Evolutionary conservation across 2,797 vertebrate genomes (phyloP).

Genomic region (Borostomias antarcticus): DNA sequence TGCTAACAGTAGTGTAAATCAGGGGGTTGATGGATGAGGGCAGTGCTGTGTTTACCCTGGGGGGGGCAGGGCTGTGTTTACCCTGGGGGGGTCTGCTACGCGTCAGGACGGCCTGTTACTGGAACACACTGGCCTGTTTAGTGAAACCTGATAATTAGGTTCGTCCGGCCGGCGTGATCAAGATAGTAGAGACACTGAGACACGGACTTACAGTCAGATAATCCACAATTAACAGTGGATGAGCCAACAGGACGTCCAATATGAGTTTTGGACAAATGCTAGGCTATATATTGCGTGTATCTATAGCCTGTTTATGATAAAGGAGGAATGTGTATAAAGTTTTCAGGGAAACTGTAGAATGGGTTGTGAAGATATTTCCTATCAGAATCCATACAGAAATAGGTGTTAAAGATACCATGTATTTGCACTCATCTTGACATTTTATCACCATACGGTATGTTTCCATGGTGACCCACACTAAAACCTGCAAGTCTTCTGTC

Average conservation of each 20-base stretch:
- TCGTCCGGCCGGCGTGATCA: constrained; percentile 71
- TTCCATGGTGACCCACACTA: too few relatives aligned
- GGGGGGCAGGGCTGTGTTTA: constrained; percentile 16
- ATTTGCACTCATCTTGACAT: too few relatives aligned
- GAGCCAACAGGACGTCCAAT: constrained; percentile 32
- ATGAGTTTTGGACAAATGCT: constrained; percentile 13
- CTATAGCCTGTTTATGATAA: background rate
- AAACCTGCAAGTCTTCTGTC: too few relatives aligned
- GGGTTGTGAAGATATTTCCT: background rate
- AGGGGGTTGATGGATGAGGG: too few relatives aligned
- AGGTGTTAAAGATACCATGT: background rate
- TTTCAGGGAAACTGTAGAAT: background rate
- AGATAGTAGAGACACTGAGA: constrained; percentile 58
- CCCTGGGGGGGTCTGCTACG: constrained; percentile 38
- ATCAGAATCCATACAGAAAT: background rate
- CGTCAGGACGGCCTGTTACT: constrained; percentile 29
- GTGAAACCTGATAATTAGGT: constrained; percentile 63
- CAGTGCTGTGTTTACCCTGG: constrained; percentile 4
- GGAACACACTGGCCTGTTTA: constrained; percentile 58
- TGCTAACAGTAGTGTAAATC: too few relatives aligned
- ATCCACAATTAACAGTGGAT: constrained; percentile 55
- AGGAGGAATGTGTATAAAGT: background rate
- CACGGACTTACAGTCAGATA: constrained; percentile 9
- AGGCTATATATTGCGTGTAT: background rate
- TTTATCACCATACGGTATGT: too few relatives aligned